Evolutionary conservation across 1,140 invertebrate species (phyloP), one percentile per base, ranked within the genome.

Genomic region (Dendrolimus punctatus): DNA sequence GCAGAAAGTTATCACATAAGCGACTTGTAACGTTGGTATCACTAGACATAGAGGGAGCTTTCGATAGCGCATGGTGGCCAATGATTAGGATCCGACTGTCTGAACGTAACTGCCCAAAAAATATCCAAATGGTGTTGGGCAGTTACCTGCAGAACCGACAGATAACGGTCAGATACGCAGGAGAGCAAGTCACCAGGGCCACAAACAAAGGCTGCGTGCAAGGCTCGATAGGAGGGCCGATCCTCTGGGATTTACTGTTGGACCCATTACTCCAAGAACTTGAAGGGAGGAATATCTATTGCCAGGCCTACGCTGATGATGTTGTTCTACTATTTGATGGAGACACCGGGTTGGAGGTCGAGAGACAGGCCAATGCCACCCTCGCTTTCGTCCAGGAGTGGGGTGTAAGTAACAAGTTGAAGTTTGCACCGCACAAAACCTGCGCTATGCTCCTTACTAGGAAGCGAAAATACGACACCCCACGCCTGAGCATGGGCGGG

Each of bases 231-330:
- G 46, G 46, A 8, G 48, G 49, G 3, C 46, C 48, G 5, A 56
- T 46, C 5, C 38, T 56, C 0, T 56, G 54, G 54, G 51, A 56
- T 39, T 7, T 56, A 5, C 4, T 56, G 6, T 38, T 56, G 0
- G 49, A 56, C 39, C 54, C 54, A 39, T 38, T 56, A 7, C 49
- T 56, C 5, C 50, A 46, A 40, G 8, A 37, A 6, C 48, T 45
- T 7, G 4, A 39, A 7, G 5, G 6, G 2, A 50, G 37, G 5
- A 39, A 39, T 3, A 5, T 23, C 5, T 46, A 56, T 39, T 6
- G 5, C 6, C 54, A 56, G 8, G 54, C 54, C 2, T 56, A 40
- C 38, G 54, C 54, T 5, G 54, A 56, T 23, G 54, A 56, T 38
- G 48, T 56, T 6, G 41, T 56, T 1, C 9, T 56, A 8, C 4